phyloP scores from a whole-genome alignment of 2,888 invertebrate species.

The Erpobdella octoculata region DNA sequence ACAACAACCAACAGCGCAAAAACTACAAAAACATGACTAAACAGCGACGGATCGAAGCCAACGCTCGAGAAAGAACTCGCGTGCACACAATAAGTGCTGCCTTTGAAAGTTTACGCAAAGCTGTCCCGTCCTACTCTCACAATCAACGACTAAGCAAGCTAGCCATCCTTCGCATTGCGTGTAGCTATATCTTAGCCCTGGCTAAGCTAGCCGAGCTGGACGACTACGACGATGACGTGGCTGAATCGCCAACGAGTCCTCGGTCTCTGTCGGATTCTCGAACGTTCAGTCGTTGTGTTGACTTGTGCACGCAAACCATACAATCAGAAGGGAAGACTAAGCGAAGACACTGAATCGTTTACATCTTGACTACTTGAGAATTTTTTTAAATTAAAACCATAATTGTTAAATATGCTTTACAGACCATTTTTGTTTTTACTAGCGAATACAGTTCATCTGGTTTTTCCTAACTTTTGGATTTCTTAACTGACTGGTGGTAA shows the following conservation, averaged over 20 bases:
- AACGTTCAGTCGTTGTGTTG: slow-evolving; percentile 69
- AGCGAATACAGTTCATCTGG: too few relatives aligned
- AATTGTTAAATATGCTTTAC: too few relatives aligned
- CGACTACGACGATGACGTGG: slow-evolving; percentile 59
- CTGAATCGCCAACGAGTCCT: not conserved
- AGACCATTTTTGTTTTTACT: too few relatives aligned
- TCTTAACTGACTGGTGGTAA: too few relatives aligned
- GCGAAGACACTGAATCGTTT: slow-evolving; percentile 56
- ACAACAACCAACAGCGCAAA: slow-evolving; percentile 40
- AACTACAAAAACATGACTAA: slow-evolving; percentile 93
- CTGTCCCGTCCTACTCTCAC: slow-evolving; percentile 83
- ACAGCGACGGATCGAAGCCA: slow-evolving; percentile 83
- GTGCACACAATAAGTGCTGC: slow-evolving; percentile 93
- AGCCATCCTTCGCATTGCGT: slow-evolving; percentile 82
- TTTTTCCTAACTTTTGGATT: too few relatives aligned
- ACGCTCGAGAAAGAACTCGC: slow-evolving; percentile 80
- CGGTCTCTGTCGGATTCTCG: slow-evolving; percentile 44
- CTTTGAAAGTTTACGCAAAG: slow-evolving; percentile 74
- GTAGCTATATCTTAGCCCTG: slow-evolving; percentile 81
- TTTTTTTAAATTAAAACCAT: too few relatives aligned
- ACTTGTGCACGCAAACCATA: slow-evolving; percentile 79
- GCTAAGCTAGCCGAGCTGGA: slow-evolving; percentile 69
- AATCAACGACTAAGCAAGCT: slow-evolving; percentile 87
- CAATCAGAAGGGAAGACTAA: slow-evolving; percentile 82
- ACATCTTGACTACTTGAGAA: too few relatives aligned